Evolutionary conservation across 2,797 vertebrate genomes (phyloP).

Genomic region (Sebastes oblongus): DNA sequence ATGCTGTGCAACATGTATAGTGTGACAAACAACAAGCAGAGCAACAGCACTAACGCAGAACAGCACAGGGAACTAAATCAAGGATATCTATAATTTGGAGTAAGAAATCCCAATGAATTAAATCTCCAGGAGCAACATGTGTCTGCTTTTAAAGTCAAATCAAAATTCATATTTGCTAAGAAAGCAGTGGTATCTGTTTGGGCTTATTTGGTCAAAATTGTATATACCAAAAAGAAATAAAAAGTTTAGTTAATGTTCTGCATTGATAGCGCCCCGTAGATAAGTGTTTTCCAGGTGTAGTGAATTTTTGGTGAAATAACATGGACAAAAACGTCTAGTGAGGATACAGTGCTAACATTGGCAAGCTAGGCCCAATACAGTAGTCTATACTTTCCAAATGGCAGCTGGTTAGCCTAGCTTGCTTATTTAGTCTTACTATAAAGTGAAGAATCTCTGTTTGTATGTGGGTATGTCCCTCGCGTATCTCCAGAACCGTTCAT

Average conservation of each 20-base stretch:
- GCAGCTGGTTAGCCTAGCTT: not conserved
- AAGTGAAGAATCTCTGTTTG: no score
- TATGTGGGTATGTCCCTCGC: no score
- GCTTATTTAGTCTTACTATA: not conserved
- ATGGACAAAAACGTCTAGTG: not conserved
- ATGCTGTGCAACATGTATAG: not conserved
- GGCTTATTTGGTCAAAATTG: not conserved
- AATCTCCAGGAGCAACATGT: not conserved
- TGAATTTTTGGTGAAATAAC: not conserved
- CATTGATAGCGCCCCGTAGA: no score
- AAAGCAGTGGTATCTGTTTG: not conserved
- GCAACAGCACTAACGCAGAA: not conserved
- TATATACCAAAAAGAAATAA: not conserved
- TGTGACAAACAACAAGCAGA: slow-evolving; percentile 6
- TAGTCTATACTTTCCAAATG: not conserved
- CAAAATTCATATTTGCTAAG: not conserved
- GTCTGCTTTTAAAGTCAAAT: not conserved
- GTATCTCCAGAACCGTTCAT: no score
- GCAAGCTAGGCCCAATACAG: no score
- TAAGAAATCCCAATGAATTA: not conserved
- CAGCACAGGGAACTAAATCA: not conserved
- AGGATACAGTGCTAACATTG: not conserved
- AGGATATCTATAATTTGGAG: not conserved
- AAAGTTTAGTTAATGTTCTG: not conserved
- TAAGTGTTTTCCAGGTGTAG: not conserved